These are phyloP conservation scores for Tympanuchus pallidicinctus DNA, from an alignment of 2,113 vertebrate species.

Conservation along the genomic window DNA sequence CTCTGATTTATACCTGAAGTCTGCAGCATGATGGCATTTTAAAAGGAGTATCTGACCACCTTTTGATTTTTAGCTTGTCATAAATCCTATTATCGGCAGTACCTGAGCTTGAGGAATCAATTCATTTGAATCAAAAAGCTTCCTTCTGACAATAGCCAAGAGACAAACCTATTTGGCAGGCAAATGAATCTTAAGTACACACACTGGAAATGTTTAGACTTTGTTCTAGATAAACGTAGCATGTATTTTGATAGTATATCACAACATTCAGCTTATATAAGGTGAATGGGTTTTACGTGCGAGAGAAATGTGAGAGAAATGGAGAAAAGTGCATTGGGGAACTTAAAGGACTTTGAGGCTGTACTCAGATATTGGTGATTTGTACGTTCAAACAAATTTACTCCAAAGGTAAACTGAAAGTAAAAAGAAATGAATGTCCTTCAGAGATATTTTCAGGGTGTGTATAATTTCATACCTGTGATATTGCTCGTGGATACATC, in stretches of 20 bases:
- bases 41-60: conserved; percentile 41
- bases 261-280: conserved; percentile 19
- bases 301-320: conserved; percentile 5
- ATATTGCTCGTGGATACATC: not conserved
- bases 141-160: conserved; percentile 43
- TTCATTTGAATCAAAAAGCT: conserved; percentile 50
- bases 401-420: not conserved
- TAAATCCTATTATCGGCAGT: conserved; percentile 48
- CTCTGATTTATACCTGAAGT: not conserved
- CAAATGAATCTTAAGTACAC: conserved; percentile 61
- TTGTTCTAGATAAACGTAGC: conserved; percentile 51
- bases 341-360: not conserved
- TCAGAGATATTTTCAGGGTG: not conserved
- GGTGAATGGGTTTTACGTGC: not conserved
- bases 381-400: not conserved
- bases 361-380: not conserved
- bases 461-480: not conserved
- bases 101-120: conserved; percentile 56
- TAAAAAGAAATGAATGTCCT: not conserved
- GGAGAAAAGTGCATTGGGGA: not conserved
- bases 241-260: conserved; percentile 44
- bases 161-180: conserved; percentile 59
- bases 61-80: conserved; percentile 42
- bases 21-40: not conserved
- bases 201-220: conserved; percentile 61